Evolutionary conservation across 2,797 vertebrate genomes (phyloP).

Genomic region (Hybognathus amarus): DNA sequence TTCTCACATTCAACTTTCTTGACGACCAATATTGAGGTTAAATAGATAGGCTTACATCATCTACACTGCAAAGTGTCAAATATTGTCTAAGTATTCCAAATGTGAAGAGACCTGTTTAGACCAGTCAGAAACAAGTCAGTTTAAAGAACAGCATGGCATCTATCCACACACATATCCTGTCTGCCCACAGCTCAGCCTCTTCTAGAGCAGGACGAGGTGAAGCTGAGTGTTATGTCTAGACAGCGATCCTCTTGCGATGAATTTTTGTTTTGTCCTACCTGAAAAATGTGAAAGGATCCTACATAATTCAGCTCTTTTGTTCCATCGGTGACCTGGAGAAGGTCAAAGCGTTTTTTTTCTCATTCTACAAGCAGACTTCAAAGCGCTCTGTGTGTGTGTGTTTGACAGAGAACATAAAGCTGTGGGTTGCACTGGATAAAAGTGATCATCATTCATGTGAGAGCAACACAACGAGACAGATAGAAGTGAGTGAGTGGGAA

Average conservation of each 20-base stretch:
- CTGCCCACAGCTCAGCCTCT: conserved; percentile 34
- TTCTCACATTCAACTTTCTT: neutral
- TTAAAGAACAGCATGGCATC: conserved; percentile 6
- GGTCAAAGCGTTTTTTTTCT: conserved; percentile 43
- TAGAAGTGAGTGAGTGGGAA: neutral
- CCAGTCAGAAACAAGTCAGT: neutral
- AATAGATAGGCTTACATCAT: neutral
- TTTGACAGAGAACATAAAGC: conserved; percentile 35
- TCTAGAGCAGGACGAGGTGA: neutral
- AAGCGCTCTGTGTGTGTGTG: conserved; percentile 16
- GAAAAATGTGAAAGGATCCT: conserved; percentile 22
- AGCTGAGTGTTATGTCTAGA: conserved; percentile 1
- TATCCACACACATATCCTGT: conserved; percentile 3
- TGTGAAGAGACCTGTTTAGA: conserved; percentile 8
- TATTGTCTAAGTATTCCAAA: neutral
- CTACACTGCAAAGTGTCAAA: neutral
- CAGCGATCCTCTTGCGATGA: conserved; percentile 13
- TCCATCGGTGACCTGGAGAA: conserved; percentile 36
- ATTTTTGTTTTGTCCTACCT: conserved; percentile 31
- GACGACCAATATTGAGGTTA: neutral
- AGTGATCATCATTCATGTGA: conserved; percentile 38
- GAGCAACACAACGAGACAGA: conserved; percentile 33
- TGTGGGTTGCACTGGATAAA: conserved; percentile 30
- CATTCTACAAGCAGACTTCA: conserved; percentile 39
- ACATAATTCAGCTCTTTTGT: conserved; percentile 48